Evolutionary conservation across 2,797 vertebrate genomes (phyloP).

Genomic region (Enteromius thamalakanensis): DNA sequence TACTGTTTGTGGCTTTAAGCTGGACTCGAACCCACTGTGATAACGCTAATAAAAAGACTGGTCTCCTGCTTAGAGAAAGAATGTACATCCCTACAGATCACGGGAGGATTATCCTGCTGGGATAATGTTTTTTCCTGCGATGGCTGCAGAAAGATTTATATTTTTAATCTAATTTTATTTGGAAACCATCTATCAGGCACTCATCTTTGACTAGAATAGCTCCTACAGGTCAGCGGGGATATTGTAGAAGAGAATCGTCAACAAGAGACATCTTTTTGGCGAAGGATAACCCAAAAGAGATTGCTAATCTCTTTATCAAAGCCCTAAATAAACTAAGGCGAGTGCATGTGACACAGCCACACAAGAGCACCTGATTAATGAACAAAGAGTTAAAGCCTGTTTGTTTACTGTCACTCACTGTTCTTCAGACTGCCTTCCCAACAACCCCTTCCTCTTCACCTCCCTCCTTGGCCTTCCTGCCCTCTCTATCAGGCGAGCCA

Average conservation of each 20-base stretch:
- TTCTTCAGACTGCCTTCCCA: slow-evolving; percentile 33
- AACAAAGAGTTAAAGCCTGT: slow-evolving; percentile 70
- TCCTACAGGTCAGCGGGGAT: slow-evolving; percentile 23
- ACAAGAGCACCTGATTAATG: slow-evolving; percentile 63
- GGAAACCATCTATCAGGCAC: slow-evolving; percentile 35
- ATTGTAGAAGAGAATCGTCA: slow-evolving; percentile 24
- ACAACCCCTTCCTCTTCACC: slow-evolving; percentile 31
- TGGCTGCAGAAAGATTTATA: slow-evolving; percentile 49
- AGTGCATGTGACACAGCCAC: slow-evolving; percentile 51
- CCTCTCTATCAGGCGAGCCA: slow-evolving; percentile 48
- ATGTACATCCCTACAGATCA: slow-evolving; percentile 52
- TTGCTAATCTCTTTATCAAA: slow-evolving; percentile 84
- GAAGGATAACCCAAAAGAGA: slow-evolving; percentile 64
- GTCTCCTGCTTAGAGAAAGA: slow-evolving; percentile 52
- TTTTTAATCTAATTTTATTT: slow-evolving; percentile 54
- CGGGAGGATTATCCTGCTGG: slow-evolving; percentile 49
- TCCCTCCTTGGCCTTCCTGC: slow-evolving; percentile 20
- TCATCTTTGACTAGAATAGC: slow-evolving; percentile 3
- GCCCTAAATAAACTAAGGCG: slow-evolving; percentile 76
- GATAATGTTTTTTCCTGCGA: slow-evolving; percentile 47
- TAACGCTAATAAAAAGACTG: slow-evolving; percentile 75
- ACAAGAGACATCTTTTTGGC: slow-evolving; percentile 51
- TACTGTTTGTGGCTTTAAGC: slow-evolving; percentile 84
- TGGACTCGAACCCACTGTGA: slow-evolving; percentile 80
- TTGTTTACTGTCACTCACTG: slow-evolving; percentile 62